phyloP scores from a whole-genome alignment of 64 coral and sea anemone genomes.

The Exaiptasia diaphana region DNA sequence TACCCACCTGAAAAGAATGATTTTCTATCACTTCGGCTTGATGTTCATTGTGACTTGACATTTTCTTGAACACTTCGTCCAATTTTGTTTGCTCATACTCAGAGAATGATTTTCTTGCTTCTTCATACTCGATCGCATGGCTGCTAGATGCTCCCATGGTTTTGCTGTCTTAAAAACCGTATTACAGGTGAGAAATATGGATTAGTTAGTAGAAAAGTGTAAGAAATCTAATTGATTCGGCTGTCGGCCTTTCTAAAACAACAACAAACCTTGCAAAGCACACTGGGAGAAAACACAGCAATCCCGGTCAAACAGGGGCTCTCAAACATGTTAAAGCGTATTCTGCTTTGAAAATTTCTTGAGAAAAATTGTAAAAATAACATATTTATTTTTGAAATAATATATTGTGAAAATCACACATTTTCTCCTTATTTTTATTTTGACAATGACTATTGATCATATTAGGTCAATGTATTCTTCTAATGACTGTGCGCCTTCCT shows the following conservation, averaged over 20 bases:
- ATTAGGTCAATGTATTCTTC: too few relatives aligned
- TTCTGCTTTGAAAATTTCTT: too few relatives aligned
- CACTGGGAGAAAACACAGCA: neutral
- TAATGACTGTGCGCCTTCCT: too few relatives aligned
- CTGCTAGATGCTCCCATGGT: conserved; percentile 36
- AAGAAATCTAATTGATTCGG: neutral
- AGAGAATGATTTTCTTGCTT: conserved; percentile 38
- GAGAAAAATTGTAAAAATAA: too few relatives aligned
- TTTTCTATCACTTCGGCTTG: conserved; percentile 1
- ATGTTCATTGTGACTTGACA: conserved; percentile 25
- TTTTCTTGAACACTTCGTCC: conserved; percentile 6
- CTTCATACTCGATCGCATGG: conserved; percentile 45
- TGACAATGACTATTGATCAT: too few relatives aligned
- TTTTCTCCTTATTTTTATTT: too few relatives aligned
- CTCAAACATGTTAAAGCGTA: too few relatives aligned
- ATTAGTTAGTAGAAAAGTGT: neutral
- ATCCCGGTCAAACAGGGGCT: neutral
- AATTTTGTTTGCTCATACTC: conserved; percentile 38
- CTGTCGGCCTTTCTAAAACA: neutral
- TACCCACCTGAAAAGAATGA: conserved; percentile 37
- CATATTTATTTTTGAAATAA: too few relatives aligned
- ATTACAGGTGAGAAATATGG: too few relatives aligned
- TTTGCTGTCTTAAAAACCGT: too few relatives aligned
- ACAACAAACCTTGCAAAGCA: neutral
- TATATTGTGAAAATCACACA: too few relatives aligned